Base-by-base conservation (phyloP, 35 echinoderm and acorn worm genomes). In the Chiridota heheva region DNA sequence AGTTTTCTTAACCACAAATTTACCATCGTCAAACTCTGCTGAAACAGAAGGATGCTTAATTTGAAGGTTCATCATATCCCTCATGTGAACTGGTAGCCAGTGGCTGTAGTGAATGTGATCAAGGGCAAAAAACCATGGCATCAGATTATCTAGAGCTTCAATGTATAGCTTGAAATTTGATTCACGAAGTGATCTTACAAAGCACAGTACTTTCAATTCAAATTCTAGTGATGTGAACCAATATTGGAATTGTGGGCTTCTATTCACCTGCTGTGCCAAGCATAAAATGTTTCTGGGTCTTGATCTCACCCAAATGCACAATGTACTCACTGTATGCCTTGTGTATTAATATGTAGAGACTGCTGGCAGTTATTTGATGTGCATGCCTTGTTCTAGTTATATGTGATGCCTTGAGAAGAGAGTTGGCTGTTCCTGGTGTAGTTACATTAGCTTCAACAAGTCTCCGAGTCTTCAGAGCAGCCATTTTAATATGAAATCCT, bases 201-300 rank as follows among this genome's bases (percentile, higher is more conserved):
- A 86, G n/a, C 26, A 45, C 28, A 82, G 43, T 18, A 89, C 64
- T 18, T 42, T 49, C 27, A 68, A 32, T 42, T 90, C 55, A 27
- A 86, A 57, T 32, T 36, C 26, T 24, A 77, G 36, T 37, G 70
- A 37, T 29, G 45, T 17, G 3, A 3, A 7, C 88, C 88, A 90
- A 48, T 72, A 90, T 45, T 90, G 57, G 63, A 90, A 90, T 57
- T 72, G 80, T 84, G 87, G 87, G 63, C n/a, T n/a, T n/a, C n/a
- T n/a, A n/a, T n/a, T n/a, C n/a, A n/a, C 22, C 61, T 34, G 26
- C 47, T 60, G 36, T 58, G 32, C 49, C 32, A 8, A 57, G 49
- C 42, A 12, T 60, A 22, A 78, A 57, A 61, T 60, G 42, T 73
- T 36, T 31, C 4, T 67, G 25, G 5, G 63, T 35, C 18, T 25